phyloP scores from a whole-genome alignment of 2,888 invertebrate species.

The Gymnocheta viridis region DNA sequence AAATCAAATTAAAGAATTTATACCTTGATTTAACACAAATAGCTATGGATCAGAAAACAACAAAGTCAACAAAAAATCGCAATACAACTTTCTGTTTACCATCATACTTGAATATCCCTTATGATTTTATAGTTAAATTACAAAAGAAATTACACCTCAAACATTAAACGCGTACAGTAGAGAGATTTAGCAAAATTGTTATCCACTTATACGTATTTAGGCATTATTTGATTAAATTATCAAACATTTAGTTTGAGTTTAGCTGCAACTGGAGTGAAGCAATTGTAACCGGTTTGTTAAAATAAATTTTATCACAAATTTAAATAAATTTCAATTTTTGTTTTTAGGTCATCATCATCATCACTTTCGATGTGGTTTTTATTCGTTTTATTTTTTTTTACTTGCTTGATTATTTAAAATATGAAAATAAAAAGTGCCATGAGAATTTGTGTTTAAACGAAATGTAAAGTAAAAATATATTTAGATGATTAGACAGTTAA shows the following conservation, averaged over 20 bases:
- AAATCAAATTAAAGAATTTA: too few species aligned
- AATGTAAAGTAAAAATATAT: neutral
- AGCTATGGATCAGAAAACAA: too few species aligned
- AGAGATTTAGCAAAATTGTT: neutral
- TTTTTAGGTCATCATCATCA: constrained; percentile 50
- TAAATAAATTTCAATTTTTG: constrained; percentile 46
- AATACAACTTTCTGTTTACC: neutral
- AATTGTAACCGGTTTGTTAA: constrained; percentile 16
- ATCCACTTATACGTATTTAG: neutral
- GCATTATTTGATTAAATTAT: constrained; percentile 52
- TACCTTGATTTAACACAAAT: too few species aligned
- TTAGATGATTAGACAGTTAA: neutral
- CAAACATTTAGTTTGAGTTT: constrained; percentile 28
- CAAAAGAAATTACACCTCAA: neutral
- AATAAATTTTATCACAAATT: constrained; percentile 50
- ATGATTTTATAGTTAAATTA: neutral
- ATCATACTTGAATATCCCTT: neutral
- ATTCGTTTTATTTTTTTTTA: neutral
- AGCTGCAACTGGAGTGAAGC: constrained; percentile 15
- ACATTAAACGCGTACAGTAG: neutral
- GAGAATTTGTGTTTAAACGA: constrained; percentile 2
- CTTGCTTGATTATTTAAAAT: neutral
- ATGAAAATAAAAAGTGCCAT: constrained; percentile 1
- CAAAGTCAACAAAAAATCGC: too few species aligned
- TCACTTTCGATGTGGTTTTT: neutral